Percentiles rank a stretch among this genome's conserved stretches.
Conservation (phyloP, 2,113 vertebrate species). For the Pagrus major region DNA sequence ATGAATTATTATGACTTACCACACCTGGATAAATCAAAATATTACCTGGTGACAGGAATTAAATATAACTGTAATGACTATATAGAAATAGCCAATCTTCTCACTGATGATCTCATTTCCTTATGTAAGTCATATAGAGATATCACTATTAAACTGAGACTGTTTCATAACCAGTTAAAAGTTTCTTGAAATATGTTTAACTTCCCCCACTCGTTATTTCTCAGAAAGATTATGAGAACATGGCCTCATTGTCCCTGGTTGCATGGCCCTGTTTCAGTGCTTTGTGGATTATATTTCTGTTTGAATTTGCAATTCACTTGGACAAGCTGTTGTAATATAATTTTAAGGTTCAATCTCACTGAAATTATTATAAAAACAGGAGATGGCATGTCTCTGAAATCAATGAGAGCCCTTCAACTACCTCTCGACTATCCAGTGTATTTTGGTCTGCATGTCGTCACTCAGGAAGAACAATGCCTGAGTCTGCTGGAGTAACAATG, state of each 20-base stretch:
- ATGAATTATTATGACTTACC: too few relatives aligned
- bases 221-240: not conserved
- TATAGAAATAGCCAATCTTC: too few relatives aligned
- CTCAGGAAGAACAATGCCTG: slow-evolving; percentile 21
- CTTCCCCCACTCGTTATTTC: too few relatives aligned
- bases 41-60: too few relatives aligned
- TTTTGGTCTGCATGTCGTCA: slow-evolving; percentile 24
- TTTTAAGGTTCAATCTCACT: not conserved
- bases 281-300: not conserved
- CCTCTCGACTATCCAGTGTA: slow-evolving; percentile 17
- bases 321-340: too few relatives aligned
- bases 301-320: not conserved
- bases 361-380: slow-evolving; percentile 22
- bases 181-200: too few relatives aligned
- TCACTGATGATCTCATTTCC: too few relatives aligned
- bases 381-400: slow-evolving; percentile 6
- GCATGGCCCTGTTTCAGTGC: not conserved
- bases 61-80: too few relatives aligned
- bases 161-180: too few relatives aligned
- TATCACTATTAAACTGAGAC: too few relatives aligned
- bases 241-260: not conserved
- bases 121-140: too few relatives aligned
- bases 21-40: too few relatives aligned
- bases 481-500: slow-evolving; percentile 5
- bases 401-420: slow-evolving; percentile 27